Evolutionary conservation across 2,113 vertebrate genomes (phyloP), one percentile per base, ranked within the genome.

Genomic region (Caloenas nicobarica): DNA sequence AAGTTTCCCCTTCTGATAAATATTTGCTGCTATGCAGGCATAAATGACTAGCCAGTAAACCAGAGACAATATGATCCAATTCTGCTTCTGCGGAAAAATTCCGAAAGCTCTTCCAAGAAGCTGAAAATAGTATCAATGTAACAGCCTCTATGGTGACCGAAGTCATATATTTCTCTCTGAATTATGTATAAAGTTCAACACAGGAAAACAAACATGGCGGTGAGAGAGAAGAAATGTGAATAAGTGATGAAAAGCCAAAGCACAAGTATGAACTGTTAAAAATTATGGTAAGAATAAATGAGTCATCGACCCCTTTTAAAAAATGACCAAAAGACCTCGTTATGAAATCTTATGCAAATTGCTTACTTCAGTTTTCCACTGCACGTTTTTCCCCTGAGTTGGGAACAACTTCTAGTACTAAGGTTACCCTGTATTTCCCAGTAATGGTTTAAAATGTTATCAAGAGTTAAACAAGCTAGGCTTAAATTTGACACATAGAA

Each of bases 211-310:
- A 93, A 36, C 28, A 57, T 1, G 0, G 71, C 81, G 91, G 65
- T 84, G 83, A 65, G 84, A 84, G 22, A 91, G 56, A 86, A 85
- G 48, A 94, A 93, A 92, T 33, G 31, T 62, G 74, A 88, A 17
- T 61, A 93, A 90, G 68, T 44, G 69, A 88, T 62, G 54, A 95
- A 90, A 93, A 83, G 68, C 36, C 82, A 65, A 91, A 90, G 42
- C 19, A 86, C 56, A 90, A 96, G 44, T 18, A 33, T 1, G 5
- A 92, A 81, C 21, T 81, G 60, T 66, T 83, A 89, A 66, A 90
- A 93, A 70, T 4, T 21, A 62, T 26, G 21, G 44, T 38, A 57
- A 82, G 60, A 91, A 93, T 68, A 76, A 89, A 56, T 66, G 60
- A 95, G 56, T 84, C 76, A 91, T 31, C 86, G 15, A 9, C 81